These are phyloP conservation scores for Hippoglossus stenolepis DNA, from an alignment of 2,113 vertebrate species.

Conservation along the genomic window DNA sequence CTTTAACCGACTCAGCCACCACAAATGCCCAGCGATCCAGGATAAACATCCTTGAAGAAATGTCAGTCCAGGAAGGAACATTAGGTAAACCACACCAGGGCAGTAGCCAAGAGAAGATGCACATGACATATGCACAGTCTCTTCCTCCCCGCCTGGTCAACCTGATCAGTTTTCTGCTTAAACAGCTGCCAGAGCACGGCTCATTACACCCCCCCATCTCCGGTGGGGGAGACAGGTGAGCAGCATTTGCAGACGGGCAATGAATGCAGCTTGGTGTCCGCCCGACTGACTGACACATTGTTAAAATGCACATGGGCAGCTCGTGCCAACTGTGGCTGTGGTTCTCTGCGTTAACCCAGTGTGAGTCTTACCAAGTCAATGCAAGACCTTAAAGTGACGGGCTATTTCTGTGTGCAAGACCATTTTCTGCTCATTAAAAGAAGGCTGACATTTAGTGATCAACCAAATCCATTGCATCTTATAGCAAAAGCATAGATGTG, in stretches of 20 bases:
- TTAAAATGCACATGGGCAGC: neutral
- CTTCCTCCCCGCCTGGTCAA: constrained; percentile 43
- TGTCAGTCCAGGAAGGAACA: constrained; percentile 55
- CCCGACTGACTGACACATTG: constrained; percentile 6
- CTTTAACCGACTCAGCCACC: constrained; percentile 44
- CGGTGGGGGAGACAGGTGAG: constrained; percentile 49
- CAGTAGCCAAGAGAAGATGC: constrained; percentile 17
- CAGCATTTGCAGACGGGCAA: constrained; percentile 14
- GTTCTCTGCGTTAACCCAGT: neutral
- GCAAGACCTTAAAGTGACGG: neutral
- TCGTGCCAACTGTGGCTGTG: neutral
- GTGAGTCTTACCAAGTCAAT: neutral
- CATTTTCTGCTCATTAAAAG: too few species aligned
- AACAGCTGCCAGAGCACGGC: constrained; percentile 55
- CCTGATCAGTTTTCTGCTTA: constrained; percentile 65
- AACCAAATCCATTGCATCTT: too few species aligned
- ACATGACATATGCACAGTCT: constrained; percentile 40
- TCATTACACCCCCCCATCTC: constrained; percentile 64
- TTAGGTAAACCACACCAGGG: constrained; percentile 30
- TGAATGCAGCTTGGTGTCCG: neutral
- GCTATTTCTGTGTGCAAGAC: neutral
- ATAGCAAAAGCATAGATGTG: too few species aligned
- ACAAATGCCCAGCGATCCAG: constrained; percentile 65
- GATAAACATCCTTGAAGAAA: constrained; percentile 72
- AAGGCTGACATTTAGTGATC: too few species aligned